Conservation (phyloP, 2,113 vertebrate species). For the Micronycteris hirsuta region DNA sequence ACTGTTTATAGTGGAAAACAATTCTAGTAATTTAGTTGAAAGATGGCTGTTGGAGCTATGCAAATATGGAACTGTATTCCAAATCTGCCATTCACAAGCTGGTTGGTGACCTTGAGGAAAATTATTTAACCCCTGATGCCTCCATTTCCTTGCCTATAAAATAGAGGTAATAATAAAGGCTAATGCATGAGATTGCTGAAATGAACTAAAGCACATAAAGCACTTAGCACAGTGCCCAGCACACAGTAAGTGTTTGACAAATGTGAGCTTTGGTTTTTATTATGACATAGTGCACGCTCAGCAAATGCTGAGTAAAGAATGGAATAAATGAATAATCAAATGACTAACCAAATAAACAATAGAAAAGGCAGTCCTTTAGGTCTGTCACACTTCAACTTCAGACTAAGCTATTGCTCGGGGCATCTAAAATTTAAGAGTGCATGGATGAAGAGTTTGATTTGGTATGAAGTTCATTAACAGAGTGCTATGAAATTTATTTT, state of each 20-base stretch:
- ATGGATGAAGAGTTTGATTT: neutral
- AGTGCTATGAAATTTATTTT: neutral
- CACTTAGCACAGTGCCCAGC: neutral
- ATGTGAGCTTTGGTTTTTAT: neutral
- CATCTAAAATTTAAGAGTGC: neutral
- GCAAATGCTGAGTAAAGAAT: neutral
- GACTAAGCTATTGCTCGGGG: neutral
- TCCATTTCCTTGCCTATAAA: neutral
- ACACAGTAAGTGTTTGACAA: neutral
- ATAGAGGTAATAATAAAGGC: neutral
- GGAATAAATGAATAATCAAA: neutral
- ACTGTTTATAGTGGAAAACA: slow-evolving; percentile 18
- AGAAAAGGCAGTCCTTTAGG: neutral
- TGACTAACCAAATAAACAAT: neutral
- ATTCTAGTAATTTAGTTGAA: neutral
- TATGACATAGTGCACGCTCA: neutral
- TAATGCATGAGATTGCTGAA: neutral
- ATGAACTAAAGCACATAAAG: neutral
- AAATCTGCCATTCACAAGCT: neutral
- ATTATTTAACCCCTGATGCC: neutral
- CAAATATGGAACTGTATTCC: neutral
- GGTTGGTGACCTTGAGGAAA: neutral
- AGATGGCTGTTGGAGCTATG: neutral
- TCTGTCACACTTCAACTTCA: neutral
- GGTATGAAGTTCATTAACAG: neutral